Base-by-base conservation (phyloP, 2,797 vertebrate species). In the Bradypodion ventrale region DNA sequence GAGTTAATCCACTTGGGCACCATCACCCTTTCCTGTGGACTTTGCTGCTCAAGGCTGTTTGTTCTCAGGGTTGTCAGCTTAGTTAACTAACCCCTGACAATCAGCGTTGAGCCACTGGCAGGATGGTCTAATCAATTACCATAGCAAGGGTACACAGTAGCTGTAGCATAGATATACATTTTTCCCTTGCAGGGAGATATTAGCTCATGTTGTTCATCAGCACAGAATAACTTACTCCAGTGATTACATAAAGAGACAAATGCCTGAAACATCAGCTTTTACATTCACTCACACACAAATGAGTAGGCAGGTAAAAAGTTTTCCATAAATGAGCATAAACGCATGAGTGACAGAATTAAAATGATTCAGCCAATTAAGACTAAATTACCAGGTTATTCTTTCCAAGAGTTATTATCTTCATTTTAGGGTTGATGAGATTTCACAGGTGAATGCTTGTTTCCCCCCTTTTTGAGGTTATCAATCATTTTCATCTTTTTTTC, bases 221-320 rank as follows among this genome's bases (percentile, higher is more conserved):
- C 85, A 7, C 23, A 32, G 82, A 88, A 37, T 5, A 6, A 35
- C n/a, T 46, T 6, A 35, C n/a, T 46, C 40, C 73, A 60, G 13
- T 32, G 29, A 32, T 68, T 83, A 52, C 56, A 80, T 52, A 49
- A 83, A 13, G n/a, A 7, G 49, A 0, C 21, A 65, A 83, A 3
- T 25, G 56, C 19, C n/a, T 66, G 44, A 56, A 89, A 59, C 72
- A 29, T 8, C 0, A 60, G 3, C 49, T 80, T 52, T 70, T 70
- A 69, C 44, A 62, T 70, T 75, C 72, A 25, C 37, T 59, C 56
- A 29, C 21, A 84, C 32, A 60, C 32, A 37, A 77, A 56, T n/a
- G 75, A 74, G 85, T 76, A 68, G 80, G 75, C 60, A 75, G 46
- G 62, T 37, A 35, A 42, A 16, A 23, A 78, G 40, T 52, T 83